Evolutionary conservation across 1,140 invertebrate genomes (phyloP), one percentile per base, ranked within the genome.

Genomic region (Carcinoscorpius rotundicauda): DNA sequence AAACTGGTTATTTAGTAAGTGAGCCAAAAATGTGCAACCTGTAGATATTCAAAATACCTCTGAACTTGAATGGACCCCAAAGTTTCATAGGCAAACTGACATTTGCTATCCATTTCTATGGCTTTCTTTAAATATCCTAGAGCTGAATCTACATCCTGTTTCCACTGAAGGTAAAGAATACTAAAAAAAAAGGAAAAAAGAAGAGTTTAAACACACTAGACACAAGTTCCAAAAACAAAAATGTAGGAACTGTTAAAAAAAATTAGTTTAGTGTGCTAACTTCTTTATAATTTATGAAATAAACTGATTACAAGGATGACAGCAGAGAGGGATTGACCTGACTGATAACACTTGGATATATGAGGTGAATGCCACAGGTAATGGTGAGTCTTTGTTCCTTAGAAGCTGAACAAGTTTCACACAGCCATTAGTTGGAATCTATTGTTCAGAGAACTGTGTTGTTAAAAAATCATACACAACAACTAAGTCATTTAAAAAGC

Each of bases 41-140:
- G 29, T 29, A 29, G 29, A 29, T 29, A 29, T 29, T 29, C 29
- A 48, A 69, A 78, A 80, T 81, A 91, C 89, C 87, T 86, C 80
- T 96, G 92, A 68, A 95, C 87, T 84, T 94, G 89, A 68, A 97
- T 87, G 3, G 91, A 93, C 67, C 89, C 93, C 60, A 97, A 79
- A 50, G 93, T 94, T 81, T 98, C 93, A 78, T 92, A 96, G 9
- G 88, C 93, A 81, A 94, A 89, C 79, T 93, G 87, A 81, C 92
- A 96, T 77, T 89, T 91, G 49, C 88, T 83, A 80, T 98, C 94
- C 66, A 93, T 79, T 73, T 88, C 82, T 64, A 97, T 84, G 4
- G 90, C 91, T 78, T 88, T 84, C 56, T 87, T 84, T 55, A 70
- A 60, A 51, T 59, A 58, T 11, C 59, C 58, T n/a, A 70, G 10